Evolutionary conservation across 2,888 invertebrate species (phyloP), one percentile per base, ranked within the genome.

Genomic region (Congeria kusceri): DNA sequence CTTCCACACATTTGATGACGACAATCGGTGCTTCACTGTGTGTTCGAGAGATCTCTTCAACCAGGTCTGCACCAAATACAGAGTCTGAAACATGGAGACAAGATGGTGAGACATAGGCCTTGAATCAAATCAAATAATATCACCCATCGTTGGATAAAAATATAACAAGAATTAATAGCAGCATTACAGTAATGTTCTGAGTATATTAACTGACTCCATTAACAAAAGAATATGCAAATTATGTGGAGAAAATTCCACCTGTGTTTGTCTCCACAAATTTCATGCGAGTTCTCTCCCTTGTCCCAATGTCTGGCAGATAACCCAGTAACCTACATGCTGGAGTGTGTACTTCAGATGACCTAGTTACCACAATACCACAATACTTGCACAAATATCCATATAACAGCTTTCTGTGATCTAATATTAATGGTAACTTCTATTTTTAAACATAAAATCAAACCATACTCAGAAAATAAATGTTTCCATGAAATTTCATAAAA

Each of bases 21-120:
- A 96, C 93, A 77, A 94, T 91, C 18, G 96, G 96, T 9, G 96
- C 96, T 68, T 94, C 94, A 57, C 94, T 92, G 71, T 95, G 94
- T 53, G 93, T 89, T 13, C 95, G 93, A 87, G 95, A 94, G 90
- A 96, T 95, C 91, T 96, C 96, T 64, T 95, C 94, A 87, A 95
- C 95, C 73, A 96, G 93, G 29, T 95, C 95, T 77, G 95, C 94
- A 25, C 96, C 96, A 91, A 96, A 96, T 83, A 95, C 93, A 84
- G 91, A 87, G 87, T 91, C 91, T 90, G 82, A 3, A 85, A 81
- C 32, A 32, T 4, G 32, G 5, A 32, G 5, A 32, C 32, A 32
- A 32, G 5, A 32, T n/a, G n/a, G n/a, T n/a, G n/a, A n/a, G n/a
- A n/a, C n/a, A n/a, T n/a, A n/a, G n/a, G 32, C 5, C 9, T 32